Conservation (phyloP, 2,113 vertebrate genomes). For the Psittacara wagleri region DNA sequence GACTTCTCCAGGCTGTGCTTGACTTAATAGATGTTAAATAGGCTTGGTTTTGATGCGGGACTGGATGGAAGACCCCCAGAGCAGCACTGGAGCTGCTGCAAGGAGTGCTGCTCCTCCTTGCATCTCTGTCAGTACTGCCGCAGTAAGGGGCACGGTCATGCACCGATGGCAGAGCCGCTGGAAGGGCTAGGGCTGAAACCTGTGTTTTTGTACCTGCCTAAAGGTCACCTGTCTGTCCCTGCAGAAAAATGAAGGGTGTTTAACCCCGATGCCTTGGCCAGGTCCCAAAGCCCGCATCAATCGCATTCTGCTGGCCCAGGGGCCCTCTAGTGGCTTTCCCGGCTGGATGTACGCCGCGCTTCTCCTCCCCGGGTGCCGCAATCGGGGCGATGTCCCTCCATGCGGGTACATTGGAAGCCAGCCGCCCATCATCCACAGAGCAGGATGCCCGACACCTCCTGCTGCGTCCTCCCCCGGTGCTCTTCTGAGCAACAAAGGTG, state of each 20-base stretch:
- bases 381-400: rapidly evolving
- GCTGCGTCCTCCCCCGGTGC: background rate
- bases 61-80: background rate
- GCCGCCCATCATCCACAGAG: background rate
- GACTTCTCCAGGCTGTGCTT: constrained; percentile 21
- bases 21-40: background rate
- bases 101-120: background rate
- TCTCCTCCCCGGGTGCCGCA: background rate
- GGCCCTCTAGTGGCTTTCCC: constrained; percentile 34
- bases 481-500: background rate
- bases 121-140: rapidly evolving
- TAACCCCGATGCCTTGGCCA: background rate
- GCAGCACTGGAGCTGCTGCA: background rate
- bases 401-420: rapidly evolving
- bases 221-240: background rate
- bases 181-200: background rate
- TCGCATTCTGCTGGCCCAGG: background rate
- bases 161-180: rapidly evolving
- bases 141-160: background rate
- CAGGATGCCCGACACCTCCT: rapidly evolving
- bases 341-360: background rate
- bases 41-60: background rate
- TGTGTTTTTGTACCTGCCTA: rapidly evolving
- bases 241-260: background rate
- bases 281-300: background rate